Evolutionary conservation across 2,113 vertebrate species (phyloP), one percentile per base, ranked within the genome.

Genomic region (Hirundichthys speculiger): DNA sequence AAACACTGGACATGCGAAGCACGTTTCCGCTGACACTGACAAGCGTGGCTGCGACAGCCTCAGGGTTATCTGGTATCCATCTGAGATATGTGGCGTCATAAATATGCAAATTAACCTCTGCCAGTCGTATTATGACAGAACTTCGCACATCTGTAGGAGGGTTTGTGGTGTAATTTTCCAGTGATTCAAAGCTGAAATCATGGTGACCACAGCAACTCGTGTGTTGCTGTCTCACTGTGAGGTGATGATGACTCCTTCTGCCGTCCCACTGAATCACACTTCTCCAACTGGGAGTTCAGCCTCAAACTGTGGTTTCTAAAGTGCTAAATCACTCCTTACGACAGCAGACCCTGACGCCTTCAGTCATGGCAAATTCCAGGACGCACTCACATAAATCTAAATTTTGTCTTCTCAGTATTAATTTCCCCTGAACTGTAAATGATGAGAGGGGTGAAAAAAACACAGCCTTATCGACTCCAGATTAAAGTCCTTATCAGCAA

Each of bases 1-100:
- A 76, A 43, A 14, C 49, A 53, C 6, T 6, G 25, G 25, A 27
- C 59, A 51, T 15, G 58, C 69, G 60, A 51, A 5, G 25, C 62
- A 61, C 3, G 16, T 79, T 59, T 69, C 20, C 13, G 25, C 13
- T 27, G 24, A 46, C 8, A 53, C 52, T 34, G 64, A 14, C 50
- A 45, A 20, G 18, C 41, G 5, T 27, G 0, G 27, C 0, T 0
- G 2, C 0, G 43, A 10, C 7, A 49, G 50, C 52, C 0, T 25
- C 43, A 21, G 7, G 30, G 42, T 42, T 40, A 61, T 24, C 1
- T 41, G 20, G 21, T 64, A 47, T 63, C 52, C n/a, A n/a, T n/a
- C n/a, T n/a, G n/a, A n/a, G n/a, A n/a, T 48, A 5, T 11, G 7
- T 75, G 18, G 5, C 10, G 19, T 20, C 12, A 7, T 24, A 18